A percentile compares a stretch with the other conserved stretches of the same genome.
Evolutionary conservation across 1,140 invertebrate genomes (phyloP).

Genomic region (Hermetia illucens): DNA sequence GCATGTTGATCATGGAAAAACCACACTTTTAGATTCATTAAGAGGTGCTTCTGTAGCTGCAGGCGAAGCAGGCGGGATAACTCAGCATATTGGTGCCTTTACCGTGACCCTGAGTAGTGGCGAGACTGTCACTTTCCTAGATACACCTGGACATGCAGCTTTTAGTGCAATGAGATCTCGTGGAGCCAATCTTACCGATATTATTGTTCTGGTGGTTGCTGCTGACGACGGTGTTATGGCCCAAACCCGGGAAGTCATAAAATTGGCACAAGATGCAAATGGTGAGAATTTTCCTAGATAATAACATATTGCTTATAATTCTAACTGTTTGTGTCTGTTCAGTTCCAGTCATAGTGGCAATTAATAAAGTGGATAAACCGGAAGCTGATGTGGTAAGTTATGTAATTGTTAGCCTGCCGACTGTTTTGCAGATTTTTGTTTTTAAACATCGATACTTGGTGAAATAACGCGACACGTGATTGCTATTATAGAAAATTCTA

Average conservation of each 20-base stretch:
- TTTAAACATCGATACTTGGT: conserved; percentile 1
- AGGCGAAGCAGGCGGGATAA: conserved; percentile 97
- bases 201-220: conserved; percentile 92
- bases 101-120: conserved; percentile 56
- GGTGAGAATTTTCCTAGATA: conserved; percentile 29
- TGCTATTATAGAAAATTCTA: no score
- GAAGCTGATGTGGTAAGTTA: conserved; percentile 68
- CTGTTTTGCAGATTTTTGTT: conserved; percentile 4
- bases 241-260: conserved; percentile 77
- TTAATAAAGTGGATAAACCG: conserved; percentile 96
- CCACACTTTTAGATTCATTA: conserved; percentile 85
- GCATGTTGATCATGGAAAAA: conserved; percentile 99
- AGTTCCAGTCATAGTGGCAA: conserved; percentile 95
- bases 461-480: no score
- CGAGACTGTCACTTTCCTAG: conserved; percentile 82
- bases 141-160: conserved; percentile 99
- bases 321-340: conserved; percentile 26
- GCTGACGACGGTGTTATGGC: conserved; percentile 99
- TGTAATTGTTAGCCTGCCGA: no score
- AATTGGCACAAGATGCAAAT: conserved; percentile 58
- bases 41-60: conserved; percentile 75
- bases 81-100: conserved; percentile 99
- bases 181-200: conserved; percentile 86
- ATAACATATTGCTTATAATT: no score
- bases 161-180: conserved; percentile 83